Base-by-base conservation (phyloP, 2,888 invertebrate genomes). In the Scaptodrosophila latifasciaeformis region DNA sequence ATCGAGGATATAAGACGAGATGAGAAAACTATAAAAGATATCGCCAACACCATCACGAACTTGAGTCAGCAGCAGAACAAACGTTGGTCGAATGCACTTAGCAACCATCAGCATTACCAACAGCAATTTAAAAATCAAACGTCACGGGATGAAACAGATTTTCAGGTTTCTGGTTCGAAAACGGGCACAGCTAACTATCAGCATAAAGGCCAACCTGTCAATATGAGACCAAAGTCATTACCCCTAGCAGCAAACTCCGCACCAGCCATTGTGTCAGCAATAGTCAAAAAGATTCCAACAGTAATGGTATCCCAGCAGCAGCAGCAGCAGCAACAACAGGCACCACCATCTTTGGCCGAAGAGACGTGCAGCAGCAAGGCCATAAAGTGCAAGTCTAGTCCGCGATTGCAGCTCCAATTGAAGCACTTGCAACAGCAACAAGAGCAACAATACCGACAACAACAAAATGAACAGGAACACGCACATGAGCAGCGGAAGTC, bases 31-130 rank as follows among this genome's bases (percentile, higher is more conserved):
- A 88, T 94, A 63, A 91, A 94, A 64, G 94, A 94, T 83, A 93
- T 95, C 70, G 93, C 94, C 2, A 94, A 93, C 46, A 93, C 94
- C 13, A 89, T 94, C 67, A 94, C 94, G 9, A 88, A 92, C 76
- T 92, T 93, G 75, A 86, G 85, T 82, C 86, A 86, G 68, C 86
- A 86, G 61, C 78, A 84, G 59, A 82, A 82, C 55, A 85, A 65
- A 87, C 89, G 86, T 1, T 87, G 90, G 60, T 88, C 90, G 59
- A 88, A 77, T 62, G 81, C 69, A 12, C 70, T 84, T 10, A 86
- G 84, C 57, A 85, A 82, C 67, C 82, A 81, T 49, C 79, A 82
- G 60, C 74, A 79, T 57, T 70, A 59, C 30, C 65, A 67, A 43
- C 79, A 50, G 49, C 43, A 53, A 29, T 39, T 44, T 15, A 24